Evolutionary conservation across 2,113 vertebrate species (phyloP).

Genomic region (Elanoides forficatus): DNA sequence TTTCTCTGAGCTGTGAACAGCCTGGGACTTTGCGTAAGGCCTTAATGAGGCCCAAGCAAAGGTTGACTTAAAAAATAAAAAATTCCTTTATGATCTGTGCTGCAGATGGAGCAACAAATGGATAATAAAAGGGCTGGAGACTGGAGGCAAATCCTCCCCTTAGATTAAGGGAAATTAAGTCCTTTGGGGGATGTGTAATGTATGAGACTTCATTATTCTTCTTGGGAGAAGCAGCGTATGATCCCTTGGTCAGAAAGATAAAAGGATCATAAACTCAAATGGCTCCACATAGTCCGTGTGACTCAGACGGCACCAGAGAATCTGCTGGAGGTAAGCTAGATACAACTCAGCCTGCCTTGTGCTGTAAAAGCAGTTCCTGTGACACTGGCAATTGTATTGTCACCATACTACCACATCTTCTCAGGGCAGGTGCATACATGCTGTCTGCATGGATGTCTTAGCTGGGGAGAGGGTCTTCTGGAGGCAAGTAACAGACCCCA

Average conservation of each 20-base stretch:
- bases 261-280: constrained; percentile 9
- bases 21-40: neutral
- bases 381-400: neutral
- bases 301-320: neutral
- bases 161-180: constrained; percentile 29
- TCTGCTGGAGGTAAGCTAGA: neutral
- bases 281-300: neutral
- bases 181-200: constrained; percentile 9
- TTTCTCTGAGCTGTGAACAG: neutral
- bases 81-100: constrained; percentile 13
- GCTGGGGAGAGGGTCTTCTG: neutral
- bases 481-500: neutral
- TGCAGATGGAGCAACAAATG: constrained; percentile 17
- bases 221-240: neutral
- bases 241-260: constrained; percentile 7
- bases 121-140: constrained; percentile 13
- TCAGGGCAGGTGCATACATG: neutral
- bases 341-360: neutral
- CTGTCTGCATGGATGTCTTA: neutral
- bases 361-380: neutral
- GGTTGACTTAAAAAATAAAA: constrained; percentile 39
- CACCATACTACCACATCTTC: neutral
- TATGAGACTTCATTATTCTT: constrained; percentile 26
- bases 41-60: constrained; percentile 24
- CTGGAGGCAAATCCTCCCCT: constrained; percentile 29